phyloP scores from a whole-genome alignment of 2,888 invertebrate genomes.

The Meiosimyza platycephala region DNA sequence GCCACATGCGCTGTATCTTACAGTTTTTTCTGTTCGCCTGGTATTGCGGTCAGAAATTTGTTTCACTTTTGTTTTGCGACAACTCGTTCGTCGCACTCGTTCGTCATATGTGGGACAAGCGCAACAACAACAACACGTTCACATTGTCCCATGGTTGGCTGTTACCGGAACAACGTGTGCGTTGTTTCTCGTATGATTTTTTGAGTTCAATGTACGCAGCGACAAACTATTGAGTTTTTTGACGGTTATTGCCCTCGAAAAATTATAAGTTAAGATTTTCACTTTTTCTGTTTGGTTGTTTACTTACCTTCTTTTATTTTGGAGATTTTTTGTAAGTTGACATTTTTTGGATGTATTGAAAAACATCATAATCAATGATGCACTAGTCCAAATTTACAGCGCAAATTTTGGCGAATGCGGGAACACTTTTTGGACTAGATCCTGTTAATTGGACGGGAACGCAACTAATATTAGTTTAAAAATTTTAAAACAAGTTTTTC shows the following conservation, averaged over 20 bases:
- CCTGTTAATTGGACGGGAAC: background rate
- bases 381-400: too few relatives aligned
- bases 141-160: background rate
- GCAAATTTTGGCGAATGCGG: background rate
- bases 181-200: conserved; percentile 2
- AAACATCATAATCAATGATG: background rate
- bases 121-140: conserved; percentile 37
- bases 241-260: conserved; percentile 9
- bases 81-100: conserved; percentile 39
- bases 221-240: conserved; percentile 19
- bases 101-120: conserved; percentile 37
- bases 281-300: conserved; percentile 21
- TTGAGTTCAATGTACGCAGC: conserved; percentile 31
- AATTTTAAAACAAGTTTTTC: too few relatives aligned
- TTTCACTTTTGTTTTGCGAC: conserved; percentile 60
- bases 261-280: conserved; percentile 21
- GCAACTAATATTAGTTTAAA: background rate
- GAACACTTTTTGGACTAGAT: background rate
- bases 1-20: conserved; percentile 14
- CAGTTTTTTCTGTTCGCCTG: conserved; percentile 46
- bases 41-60: conserved; percentile 57
- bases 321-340: background rate
- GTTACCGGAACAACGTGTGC: background rate
- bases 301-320: background rate
- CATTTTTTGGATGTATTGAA: background rate